Conservation (phyloP, 2,888 invertebrate genomes). For the Pterobdella sp. region DNA sequence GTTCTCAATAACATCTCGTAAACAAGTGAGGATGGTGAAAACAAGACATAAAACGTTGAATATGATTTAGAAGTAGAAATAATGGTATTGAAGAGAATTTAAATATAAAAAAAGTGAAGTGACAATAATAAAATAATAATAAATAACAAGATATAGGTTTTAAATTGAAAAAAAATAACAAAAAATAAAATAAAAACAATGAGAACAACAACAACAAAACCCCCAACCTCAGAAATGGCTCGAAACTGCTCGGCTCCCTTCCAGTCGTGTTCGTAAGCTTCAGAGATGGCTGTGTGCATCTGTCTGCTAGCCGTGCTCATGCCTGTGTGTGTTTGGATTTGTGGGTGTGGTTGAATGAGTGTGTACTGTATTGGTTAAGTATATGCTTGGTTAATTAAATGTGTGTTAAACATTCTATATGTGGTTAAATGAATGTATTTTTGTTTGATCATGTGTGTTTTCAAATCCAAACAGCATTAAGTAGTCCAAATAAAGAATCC, state of each 20-base stretch:
- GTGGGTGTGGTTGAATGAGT: background rate
- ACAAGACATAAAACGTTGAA: no score
- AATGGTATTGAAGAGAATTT: no score
- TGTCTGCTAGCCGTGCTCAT: constrained; percentile 15
- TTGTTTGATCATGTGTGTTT: background rate
- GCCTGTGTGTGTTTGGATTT: constrained; percentile 5
- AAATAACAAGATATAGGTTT: no score
- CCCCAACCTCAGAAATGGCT: constrained; percentile 14
- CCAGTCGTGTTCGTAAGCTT: constrained; percentile 25
- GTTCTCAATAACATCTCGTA: no score
- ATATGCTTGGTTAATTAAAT: background rate
- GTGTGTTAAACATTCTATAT: background rate
- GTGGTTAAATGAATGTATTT: background rate
- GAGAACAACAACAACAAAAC: background rate
- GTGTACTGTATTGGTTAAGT: background rate
- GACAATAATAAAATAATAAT: no score
- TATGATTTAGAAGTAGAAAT: no score
- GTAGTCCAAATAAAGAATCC: no score
- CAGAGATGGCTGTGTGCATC: constrained; percentile 25
- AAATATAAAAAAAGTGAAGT: no score
- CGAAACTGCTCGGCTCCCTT: constrained; percentile 24
- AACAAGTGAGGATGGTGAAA: no score
- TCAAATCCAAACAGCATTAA: no score
- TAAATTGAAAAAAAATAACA: background rate
- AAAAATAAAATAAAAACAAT: background rate